Evolutionary conservation across 2,888 invertebrate genomes (phyloP), one percentile per base, ranked within the genome.

Genomic region (Heteromurus nitidus): DNA sequence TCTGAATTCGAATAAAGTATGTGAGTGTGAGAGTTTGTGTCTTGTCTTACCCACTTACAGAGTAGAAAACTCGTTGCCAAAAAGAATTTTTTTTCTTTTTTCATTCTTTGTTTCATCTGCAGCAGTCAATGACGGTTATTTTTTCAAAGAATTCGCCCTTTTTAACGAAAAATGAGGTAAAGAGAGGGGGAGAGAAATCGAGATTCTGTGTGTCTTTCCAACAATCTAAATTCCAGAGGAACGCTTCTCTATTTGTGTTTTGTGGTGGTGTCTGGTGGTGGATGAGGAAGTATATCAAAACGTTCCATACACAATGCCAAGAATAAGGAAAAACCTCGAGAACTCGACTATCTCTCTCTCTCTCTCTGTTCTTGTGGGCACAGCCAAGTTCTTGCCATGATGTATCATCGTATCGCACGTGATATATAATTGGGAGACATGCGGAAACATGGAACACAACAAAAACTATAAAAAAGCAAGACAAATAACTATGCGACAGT

Each of bases 141-240:
- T 69, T 76, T 47, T 76, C 68, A 65, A 60, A 68, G 58, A 68
- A 68, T 68, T 76, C 22, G 24, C 36, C 50, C 67, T 67, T 65
- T 60, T 58, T 58, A 60, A 64, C 58, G 53, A 68, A 68, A 76
- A 76, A 68, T 58, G 76, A 76, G 76, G 76, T 68, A 53, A 77
- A 28, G 69, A 77, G 68, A 69, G 76, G 69, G 69, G 62, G 50
- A 70, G 47, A 11, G 13, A 5, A 69, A 77, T 77, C 69, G 36
- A 24, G 69, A 77, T 77, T 77, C 77, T 62, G 50, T 60, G 44
- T 68, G 24, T 30, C n/a, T 58, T 76, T 28, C 36, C 47, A n/a
- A 18, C 68, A 68, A 76, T 76, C 76, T 76, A 76, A 76, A 76
- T 76, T 76, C 76, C 76, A 1, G 50, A 64, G 31, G 30, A 47